Evolutionary conservation across 1,140 invertebrate genomes (phyloP).

Genomic region (Chironomus tepperi): DNA sequence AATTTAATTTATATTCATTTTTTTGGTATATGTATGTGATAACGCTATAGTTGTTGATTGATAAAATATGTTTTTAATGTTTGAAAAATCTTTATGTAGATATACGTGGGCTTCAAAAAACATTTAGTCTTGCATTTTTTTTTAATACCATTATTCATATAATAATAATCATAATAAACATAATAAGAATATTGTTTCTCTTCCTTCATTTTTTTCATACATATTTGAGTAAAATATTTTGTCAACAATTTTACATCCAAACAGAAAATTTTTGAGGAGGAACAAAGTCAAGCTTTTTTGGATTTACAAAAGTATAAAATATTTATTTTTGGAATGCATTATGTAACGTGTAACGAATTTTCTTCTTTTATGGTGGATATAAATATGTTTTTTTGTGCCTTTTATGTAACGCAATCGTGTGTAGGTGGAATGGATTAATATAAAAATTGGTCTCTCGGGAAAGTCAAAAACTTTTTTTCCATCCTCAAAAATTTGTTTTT

Average conservation of each 20-base stretch:
- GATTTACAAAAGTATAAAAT: constrained; percentile 9
- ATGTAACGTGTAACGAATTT: neutral
- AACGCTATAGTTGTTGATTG: neutral
- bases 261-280: neutral
- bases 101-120: constrained; percentile 7
- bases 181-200: neutral
- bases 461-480: neutral
- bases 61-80: neutral
- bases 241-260: too few species aligned
- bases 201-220: neutral
- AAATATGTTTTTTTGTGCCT: too few species aligned
- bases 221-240: neutral
- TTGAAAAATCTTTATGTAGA: neutral
- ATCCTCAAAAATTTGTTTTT: too few species aligned
- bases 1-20: too few species aligned
- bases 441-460: neutral
- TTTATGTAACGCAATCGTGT: neutral
- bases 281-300: neutral
- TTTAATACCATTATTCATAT: neutral
- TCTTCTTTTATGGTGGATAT: neutral
- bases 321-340: neutral
- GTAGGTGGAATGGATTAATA: neutral
- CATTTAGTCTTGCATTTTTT: constrained; percentile 12
- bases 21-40: too few species aligned
- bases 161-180: neutral